Evolutionary conservation across 2,888 invertebrate genomes (phyloP).

Genomic region (Spisula subtruncata): DNA sequence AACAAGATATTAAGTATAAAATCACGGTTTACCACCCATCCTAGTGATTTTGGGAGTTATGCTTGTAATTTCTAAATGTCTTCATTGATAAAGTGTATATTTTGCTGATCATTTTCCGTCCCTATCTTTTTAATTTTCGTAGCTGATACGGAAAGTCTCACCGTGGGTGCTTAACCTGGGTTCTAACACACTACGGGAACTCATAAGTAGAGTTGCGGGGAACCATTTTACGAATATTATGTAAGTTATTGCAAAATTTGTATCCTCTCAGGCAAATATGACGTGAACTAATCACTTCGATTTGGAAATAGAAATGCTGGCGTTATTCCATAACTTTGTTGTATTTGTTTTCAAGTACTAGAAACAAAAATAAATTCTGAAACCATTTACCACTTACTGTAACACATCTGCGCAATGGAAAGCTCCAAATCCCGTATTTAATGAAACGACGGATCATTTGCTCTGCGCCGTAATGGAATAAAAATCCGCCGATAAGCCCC

Average conservation of each 20-base stretch:
- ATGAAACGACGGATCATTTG: neutral
- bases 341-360: constrained; percentile 40
- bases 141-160: neutral
- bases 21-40: constrained; percentile 41
- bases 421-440: constrained; percentile 12
- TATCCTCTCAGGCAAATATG: constrained; percentile 42
- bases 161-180: constrained; percentile 38
- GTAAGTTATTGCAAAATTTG: constrained; percentile 50
- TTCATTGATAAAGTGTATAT: constrained; percentile 56
- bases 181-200: constrained; percentile 26
- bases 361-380: constrained; percentile 36
- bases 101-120: constrained; percentile 47
- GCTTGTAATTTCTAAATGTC: constrained; percentile 40
- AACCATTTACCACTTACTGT: constrained; percentile 33
- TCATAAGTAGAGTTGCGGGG: constrained; percentile 34
- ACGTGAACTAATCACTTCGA: constrained; percentile 47
- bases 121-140: constrained; percentile 48
- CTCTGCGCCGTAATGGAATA: constrained; percentile 33
- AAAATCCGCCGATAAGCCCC: constrained; percentile 39
- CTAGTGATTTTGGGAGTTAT: constrained; percentile 29
- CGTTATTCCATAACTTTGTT: constrained; percentile 42
- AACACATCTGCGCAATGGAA: constrained; percentile 36
- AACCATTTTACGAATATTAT: constrained; percentile 39
- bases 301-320: constrained; percentile 41
- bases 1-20: constrained; percentile 51